Conservation (phyloP, 1,140 invertebrate genomes). For the Drosophila orena region DNA sequence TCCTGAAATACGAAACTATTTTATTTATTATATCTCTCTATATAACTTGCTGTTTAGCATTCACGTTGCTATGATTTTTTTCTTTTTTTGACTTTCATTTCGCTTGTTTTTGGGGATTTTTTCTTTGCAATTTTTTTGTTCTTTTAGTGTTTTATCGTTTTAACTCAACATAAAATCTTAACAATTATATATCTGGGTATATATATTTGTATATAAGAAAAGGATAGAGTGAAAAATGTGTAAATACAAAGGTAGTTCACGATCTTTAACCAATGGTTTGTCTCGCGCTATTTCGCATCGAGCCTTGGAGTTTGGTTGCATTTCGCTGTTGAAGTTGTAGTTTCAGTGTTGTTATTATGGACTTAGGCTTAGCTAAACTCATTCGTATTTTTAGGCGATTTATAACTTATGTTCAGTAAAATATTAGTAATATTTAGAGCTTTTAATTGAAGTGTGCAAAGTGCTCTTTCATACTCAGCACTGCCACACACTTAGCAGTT, state of each 20-base stretch:
- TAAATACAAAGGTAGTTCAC: slow-evolving; percentile 75
- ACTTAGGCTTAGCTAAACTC: slow-evolving; percentile 62
- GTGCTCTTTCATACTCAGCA: slow-evolving; percentile 14
- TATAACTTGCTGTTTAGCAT: slow-evolving; percentile 72
- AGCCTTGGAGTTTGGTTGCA: slow-evolving; percentile 41
- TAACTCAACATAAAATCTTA: slow-evolving; percentile 76
- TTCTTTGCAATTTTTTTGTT: slow-evolving; percentile 78
- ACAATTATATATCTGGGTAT: slow-evolving; percentile 54
- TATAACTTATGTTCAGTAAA: slow-evolving; percentile 76
- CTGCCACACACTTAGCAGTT: slow-evolving; percentile 27
- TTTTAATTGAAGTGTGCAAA: slow-evolving; percentile 39
- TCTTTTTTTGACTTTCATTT: slow-evolving; percentile 64
- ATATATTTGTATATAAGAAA: slow-evolving; percentile 55
- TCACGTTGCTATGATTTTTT: slow-evolving; percentile 59
- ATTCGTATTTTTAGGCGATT: slow-evolving; percentile 60
- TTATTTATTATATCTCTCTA: slow-evolving; percentile 82
- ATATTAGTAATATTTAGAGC: slow-evolving; percentile 81
- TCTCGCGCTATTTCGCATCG: slow-evolving; percentile 24
- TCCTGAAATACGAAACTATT: slow-evolving; percentile 81
- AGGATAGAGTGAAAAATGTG: slow-evolving; percentile 70
- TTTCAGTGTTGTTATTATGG: slow-evolving; percentile 33
- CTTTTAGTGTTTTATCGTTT: slow-evolving; percentile 72
- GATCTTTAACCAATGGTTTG: slow-evolving; percentile 37
- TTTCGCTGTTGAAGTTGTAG: slow-evolving; percentile 27
- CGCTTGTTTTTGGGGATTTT: slow-evolving; percentile 56